Percentiles rank a stretch among this genome's conserved stretches.
phyloP scores from a whole-genome alignment of 2,797 vertebrate genomes.

The Silurus lanzhouensis region DNA sequence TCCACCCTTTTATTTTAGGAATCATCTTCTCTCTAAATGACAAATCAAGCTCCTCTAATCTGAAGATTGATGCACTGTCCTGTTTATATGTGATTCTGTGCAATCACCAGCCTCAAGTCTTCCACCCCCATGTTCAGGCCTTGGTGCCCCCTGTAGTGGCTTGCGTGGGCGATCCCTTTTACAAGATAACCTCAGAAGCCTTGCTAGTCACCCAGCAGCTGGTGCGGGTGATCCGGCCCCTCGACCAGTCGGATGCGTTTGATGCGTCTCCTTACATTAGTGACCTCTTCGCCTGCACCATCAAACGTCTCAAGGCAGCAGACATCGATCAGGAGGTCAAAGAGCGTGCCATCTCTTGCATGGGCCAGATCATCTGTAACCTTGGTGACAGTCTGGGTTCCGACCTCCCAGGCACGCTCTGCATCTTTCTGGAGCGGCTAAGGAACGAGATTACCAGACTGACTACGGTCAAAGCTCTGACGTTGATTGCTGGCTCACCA shows the following conservation, averaged over 20 bases:
- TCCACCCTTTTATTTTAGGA: constrained; percentile 72
- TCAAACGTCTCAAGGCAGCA: constrained; percentile 94
- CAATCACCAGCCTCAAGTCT: constrained; percentile 93
- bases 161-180: constrained; percentile 97
- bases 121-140: constrained; percentile 96
- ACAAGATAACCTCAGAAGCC: constrained; percentile 99
- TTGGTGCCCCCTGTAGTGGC: constrained; percentile 95
- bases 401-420: constrained; percentile 91
- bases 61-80: constrained; percentile 96
- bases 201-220: constrained; percentile 97
- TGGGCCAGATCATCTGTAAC: constrained; percentile 99
- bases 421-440: constrained; percentile 96
- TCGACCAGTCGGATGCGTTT: constrained; percentile 89
- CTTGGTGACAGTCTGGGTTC: constrained; percentile 89
- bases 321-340: constrained; percentile 99
- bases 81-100: constrained; percentile 97
- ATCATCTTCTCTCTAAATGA: constrained; percentile 99
- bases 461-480: constrained; percentile 96
- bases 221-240: constrained; percentile 94
- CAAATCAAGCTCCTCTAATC: constrained; percentile 97
- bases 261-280: constrained; percentile 94
- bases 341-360: constrained; percentile 97
- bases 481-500: constrained; percentile 92
- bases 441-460: constrained; percentile 98
- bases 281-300: constrained; percentile 95